Evolutionary conservation across 1,140 invertebrate genomes (phyloP), one percentile per base, ranked within the genome.

Genomic region (Pseudoatta argentina): DNA sequence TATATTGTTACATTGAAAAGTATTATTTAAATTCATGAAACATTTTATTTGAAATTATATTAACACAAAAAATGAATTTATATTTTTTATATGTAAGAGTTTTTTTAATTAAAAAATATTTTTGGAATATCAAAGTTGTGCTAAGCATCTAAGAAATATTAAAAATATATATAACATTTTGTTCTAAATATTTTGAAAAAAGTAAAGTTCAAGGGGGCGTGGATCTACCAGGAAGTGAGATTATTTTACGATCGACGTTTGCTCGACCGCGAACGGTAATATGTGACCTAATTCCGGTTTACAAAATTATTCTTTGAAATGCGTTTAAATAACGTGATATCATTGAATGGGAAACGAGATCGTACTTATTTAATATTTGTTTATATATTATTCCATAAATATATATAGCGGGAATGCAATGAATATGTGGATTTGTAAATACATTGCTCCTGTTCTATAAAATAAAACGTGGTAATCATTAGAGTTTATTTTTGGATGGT

Each of bases 331-430:
- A 10, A 61, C 59, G 12, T 24, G 59, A 61, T 27, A 61, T 27
- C 3, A 14, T 61, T 3, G 10, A 16, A 18, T 18, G 24, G 16
- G 3, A 8, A 6, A 75, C 6, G 7, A 27, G n/a, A 44, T 18
- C 34, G 16, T 18, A 4, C 55, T 64, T 27, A 71, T 55, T 69
- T 81, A 39, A 34, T 39, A n/a, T 57, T 57, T 57, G 55, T 34
- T 34, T 34, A 34, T 34, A 34, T 34, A 34, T 18, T 55, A 55
- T n/a, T 55, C 6, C 5, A n/a, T 18, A 59, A 59, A 34, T 34
- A 51, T 30, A 2, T 34, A 1, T 1, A 6, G 0, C 30, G 21
- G 16, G 16, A 8, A 6, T 59, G 34, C 34, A 30, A 39, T 24
- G 53, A 2, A 66, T 64, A 39, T 8, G 7, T 24, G 16, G 24